phyloP scores from a whole-genome alignment of 1,140 invertebrate species.

The Zaprionus camerounensis region DNA sequence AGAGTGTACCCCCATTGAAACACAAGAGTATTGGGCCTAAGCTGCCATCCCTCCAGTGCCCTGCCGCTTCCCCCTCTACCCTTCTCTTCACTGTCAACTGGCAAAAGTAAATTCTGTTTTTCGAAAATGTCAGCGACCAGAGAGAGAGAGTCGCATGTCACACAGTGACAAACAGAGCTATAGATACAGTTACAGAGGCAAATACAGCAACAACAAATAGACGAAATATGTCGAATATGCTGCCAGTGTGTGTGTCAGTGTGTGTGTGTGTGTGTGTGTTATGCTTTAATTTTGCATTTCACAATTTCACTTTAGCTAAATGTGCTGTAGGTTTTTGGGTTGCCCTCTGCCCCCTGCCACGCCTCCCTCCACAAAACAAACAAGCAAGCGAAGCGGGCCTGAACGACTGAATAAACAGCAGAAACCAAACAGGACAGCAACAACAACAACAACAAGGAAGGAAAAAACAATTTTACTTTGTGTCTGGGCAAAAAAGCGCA shows the following conservation, averaged over 20 bases:
- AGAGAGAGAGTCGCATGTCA: constrained; percentile 9
- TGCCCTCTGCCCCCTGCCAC: background rate
- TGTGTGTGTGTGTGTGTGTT: constrained; percentile 30
- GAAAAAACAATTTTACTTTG: constrained; percentile 65
- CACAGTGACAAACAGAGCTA: background rate
- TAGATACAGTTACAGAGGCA: constrained; percentile 7
- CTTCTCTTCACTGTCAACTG: background rate
- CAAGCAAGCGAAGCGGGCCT: constrained; percentile 46
- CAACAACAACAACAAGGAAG: constrained; percentile 1
- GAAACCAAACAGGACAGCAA: constrained; percentile 61
- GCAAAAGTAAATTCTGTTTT: constrained; percentile 22
- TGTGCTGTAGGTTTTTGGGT: constrained; percentile 20
- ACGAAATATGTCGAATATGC: constrained; percentile 28
- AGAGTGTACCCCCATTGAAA: background rate
- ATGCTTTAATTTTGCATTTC: constrained; percentile 70
- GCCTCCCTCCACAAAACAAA: constrained; percentile 43
- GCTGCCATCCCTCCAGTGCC: background rate
- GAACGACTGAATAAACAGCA: constrained; percentile 76
- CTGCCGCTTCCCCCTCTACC: background rate
- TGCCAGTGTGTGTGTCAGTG: constrained; percentile 9
- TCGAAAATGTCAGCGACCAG: constrained; percentile 16
- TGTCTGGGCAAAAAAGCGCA: constrained; percentile 36
- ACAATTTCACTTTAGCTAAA: constrained; percentile 49
- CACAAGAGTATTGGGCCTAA: background rate
- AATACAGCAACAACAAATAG: constrained; percentile 2